phyloP scores from a whole-genome alignment of 2,797 vertebrate genomes.

The Chrysocyon brachyurus region DNA sequence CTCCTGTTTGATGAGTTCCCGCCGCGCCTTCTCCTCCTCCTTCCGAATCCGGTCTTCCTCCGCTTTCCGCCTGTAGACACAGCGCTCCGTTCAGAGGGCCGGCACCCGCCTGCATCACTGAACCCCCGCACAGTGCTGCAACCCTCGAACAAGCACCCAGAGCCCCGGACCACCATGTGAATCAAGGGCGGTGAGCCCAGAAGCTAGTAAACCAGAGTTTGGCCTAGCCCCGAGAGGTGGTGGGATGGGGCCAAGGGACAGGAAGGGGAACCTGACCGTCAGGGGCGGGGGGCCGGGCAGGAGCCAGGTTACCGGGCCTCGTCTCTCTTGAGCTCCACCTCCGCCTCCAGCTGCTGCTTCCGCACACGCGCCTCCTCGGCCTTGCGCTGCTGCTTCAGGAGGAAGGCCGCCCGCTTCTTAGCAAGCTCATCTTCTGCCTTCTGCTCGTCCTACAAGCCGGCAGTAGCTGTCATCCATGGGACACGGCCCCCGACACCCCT shows the following conservation, averaged over 20 bases:
- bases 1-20: conserved; percentile 98
- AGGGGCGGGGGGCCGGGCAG: accelerated
- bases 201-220: not conserved
- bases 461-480: accelerated
- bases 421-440: conserved; percentile 98
- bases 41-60: conserved; percentile 97
- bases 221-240: accelerated
- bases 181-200: not conserved
- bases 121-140: not conserved
- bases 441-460: conserved; percentile 92
- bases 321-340: conserved; percentile 96
- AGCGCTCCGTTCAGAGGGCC: accelerated
- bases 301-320: conserved; percentile 92
- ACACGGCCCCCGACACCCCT: accelerated
- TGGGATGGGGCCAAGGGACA: not conserved
- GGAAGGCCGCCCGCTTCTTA: conserved; percentile 96
- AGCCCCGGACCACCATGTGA: not conserved
- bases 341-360: conserved; percentile 95
- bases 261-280: accelerated
- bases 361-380: conserved; percentile 95
- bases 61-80: conserved; percentile 93
- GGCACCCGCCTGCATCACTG: accelerated
- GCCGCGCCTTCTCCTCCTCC: conserved; percentile 97
- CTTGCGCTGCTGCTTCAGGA: conserved; percentile 98
- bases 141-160: accelerated